Percentiles rank a stretch among this genome's conserved stretches.
These are phyloP conservation scores for Myanophis thanlyinensis DNA, from an alignment of 2,113 vertebrate genomes.

Conservation along the genomic window DNA sequence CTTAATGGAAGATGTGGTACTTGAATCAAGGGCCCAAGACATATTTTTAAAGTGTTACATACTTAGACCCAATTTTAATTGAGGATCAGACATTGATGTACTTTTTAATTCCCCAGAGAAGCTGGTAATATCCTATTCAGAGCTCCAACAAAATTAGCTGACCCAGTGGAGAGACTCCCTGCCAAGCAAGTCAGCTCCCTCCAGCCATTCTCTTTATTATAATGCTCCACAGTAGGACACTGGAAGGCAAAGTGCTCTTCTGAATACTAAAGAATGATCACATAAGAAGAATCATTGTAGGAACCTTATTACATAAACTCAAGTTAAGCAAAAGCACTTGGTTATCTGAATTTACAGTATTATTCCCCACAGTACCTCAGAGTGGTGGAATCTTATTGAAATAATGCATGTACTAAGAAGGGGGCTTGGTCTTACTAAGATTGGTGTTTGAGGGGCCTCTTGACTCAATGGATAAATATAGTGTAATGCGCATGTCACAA, in stretches of 20 bases:
- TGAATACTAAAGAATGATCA: conserved; percentile 32
- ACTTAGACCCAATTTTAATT: conserved; percentile 37
- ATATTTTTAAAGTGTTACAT: conserved; percentile 38
- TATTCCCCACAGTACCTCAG: not conserved
- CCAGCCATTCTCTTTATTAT: conserved; percentile 26
- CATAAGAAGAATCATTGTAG: conserved; percentile 24
- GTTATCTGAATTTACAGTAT: not conserved
- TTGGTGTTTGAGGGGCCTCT: not conserved
- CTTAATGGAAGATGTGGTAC: conserved; percentile 34
- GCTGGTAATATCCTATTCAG: conserved; percentile 34
- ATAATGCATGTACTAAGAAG: not conserved
- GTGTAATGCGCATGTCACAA: not conserved
- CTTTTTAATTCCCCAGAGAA: conserved; percentile 35
- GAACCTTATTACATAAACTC: conserved; percentile 14
- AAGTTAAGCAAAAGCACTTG: conserved; percentile 26
- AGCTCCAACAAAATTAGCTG: conserved; percentile 40
- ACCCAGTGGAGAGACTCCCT: conserved; percentile 29
- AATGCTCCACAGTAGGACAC: conserved; percentile 33
- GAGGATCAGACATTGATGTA: conserved; percentile 34
- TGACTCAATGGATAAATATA: not conserved
- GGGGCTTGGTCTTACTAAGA: not conserved
- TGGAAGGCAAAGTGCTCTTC: conserved; percentile 34
- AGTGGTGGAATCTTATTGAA: not conserved
- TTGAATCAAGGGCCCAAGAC: conserved; percentile 31
- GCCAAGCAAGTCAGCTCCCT: conserved; percentile 31